phyloP scores from a whole-genome alignment of 2,113 vertebrate species.

The Tupaia chinensis region DNA sequence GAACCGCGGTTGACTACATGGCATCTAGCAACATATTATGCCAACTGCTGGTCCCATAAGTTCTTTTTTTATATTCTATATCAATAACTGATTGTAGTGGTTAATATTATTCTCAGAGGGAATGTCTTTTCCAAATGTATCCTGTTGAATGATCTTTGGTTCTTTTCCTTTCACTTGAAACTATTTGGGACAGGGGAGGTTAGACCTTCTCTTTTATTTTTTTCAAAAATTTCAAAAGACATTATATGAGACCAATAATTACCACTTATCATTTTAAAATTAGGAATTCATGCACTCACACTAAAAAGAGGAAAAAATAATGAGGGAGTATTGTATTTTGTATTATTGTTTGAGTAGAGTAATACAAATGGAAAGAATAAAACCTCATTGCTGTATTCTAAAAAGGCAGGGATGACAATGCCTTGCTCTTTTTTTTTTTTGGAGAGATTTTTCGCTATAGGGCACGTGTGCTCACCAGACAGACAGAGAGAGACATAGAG shows the following conservation, averaged over 20 bases:
- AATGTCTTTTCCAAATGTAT: not conserved
- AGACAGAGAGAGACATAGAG: too few relatives aligned
- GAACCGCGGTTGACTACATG: too few relatives aligned
- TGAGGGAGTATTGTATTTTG: not conserved
- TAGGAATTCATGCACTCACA: not conserved
- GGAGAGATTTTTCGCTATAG: too few relatives aligned
- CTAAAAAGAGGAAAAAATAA: too few relatives aligned
- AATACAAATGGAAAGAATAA: not conserved
- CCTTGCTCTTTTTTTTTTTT: not conserved
- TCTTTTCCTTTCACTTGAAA: not conserved
- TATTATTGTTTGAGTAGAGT: not conserved
- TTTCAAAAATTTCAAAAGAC: not conserved
- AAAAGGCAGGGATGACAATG: not conserved
- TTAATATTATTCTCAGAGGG: constrained; percentile 33
- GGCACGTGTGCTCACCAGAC: too few relatives aligned
- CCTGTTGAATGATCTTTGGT: not conserved
- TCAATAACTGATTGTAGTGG: not conserved
- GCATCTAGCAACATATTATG: too few relatives aligned
- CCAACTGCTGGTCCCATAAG: too few relatives aligned
- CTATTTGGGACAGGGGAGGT: not conserved
- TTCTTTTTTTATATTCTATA: constrained; percentile 38
- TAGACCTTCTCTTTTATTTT: not conserved
- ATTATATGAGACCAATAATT: constrained; percentile 5
- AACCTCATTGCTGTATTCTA: not conserved
- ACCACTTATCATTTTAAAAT: not conserved